Evolutionary conservation across 2,888 invertebrate genomes (phyloP).

Genomic region (Campoplex nolae): DNA sequence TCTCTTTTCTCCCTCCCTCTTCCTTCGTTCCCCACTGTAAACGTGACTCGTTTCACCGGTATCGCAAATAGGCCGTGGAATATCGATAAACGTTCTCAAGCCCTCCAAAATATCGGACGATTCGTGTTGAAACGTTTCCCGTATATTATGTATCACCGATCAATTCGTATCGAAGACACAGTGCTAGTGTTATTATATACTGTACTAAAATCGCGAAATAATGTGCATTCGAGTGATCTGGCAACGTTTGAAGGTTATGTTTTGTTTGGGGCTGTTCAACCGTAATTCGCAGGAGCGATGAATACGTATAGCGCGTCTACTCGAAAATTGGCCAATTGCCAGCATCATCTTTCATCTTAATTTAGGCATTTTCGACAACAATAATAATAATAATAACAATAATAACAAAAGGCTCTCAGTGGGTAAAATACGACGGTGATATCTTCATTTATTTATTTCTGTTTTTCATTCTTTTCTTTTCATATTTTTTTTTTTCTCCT

Average conservation of each 20-base stretch:
- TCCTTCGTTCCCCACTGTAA: slow-evolving; percentile 46
- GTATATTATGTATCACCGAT: background rate
- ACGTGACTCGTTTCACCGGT: slow-evolving; percentile 41
- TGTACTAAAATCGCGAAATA: background rate
- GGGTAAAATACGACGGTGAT: slow-evolving; percentile 69
- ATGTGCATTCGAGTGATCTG: background rate
- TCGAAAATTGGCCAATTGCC: slow-evolving; percentile 11
- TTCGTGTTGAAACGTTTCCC: slow-evolving; percentile 4
- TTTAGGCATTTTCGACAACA: slow-evolving; percentile 44
- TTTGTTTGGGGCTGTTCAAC: slow-evolving; percentile 33
- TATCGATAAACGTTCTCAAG: slow-evolving; percentile 75
- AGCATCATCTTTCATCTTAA: background rate
- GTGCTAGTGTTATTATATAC: background rate
- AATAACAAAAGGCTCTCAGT: slow-evolving; percentile 14
- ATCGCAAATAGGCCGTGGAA: slow-evolving; percentile 68
- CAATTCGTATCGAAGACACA: background rate
- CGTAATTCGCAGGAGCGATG: background rate
- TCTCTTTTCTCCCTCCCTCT: slow-evolving; percentile 11
- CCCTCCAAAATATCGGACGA: slow-evolving; percentile 4
- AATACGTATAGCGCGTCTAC: background rate
- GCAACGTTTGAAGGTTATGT: background rate
- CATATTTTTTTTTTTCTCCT: slow-evolving; percentile 2
- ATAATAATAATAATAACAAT: slow-evolving; percentile 55
- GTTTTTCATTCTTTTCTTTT: slow-evolving; percentile 3
- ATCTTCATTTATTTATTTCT: slow-evolving; percentile 58